A percentile compares a stretch with the other conserved stretches of the same genome.
Conservation (phyloP, 2,797 vertebrate species). For the Scolopax bukidnonensis region DNA sequence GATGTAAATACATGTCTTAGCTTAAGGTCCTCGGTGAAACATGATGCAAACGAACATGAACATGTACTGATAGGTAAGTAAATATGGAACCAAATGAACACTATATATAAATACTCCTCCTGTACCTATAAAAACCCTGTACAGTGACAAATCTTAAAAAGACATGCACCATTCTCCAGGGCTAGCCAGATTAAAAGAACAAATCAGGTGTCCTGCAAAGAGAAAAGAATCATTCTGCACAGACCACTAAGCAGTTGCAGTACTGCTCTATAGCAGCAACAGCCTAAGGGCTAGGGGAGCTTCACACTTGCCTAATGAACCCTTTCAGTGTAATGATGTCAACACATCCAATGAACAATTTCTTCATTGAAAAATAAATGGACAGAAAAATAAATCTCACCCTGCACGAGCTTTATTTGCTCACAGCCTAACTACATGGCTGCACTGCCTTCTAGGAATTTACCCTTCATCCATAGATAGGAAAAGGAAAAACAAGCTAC, state of each 20-base stretch:
- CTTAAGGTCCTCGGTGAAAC: neutral
- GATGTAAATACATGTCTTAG: neutral
- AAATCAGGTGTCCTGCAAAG: neutral
- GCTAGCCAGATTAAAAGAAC: neutral
- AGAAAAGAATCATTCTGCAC: neutral
- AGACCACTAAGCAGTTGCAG: neutral
- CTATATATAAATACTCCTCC: neutral
- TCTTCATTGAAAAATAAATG: neutral
- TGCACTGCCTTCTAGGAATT: neutral
- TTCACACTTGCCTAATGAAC: neutral
- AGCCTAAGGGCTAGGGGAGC: neutral
- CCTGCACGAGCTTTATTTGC: neutral
- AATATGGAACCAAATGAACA: neutral
- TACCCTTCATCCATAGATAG: neutral
- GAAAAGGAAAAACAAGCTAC: neutral
- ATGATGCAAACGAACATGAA: neutral
- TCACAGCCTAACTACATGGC: neutral
- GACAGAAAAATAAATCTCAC: neutral
- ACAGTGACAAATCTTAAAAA: neutral
- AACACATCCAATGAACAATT: neutral
- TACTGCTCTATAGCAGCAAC: neutral
- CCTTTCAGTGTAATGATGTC: neutral
- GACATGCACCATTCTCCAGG: neutral
- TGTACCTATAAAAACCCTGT: neutral
- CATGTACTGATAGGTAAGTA: neutral